Evolutionary conservation across 2,113 vertebrate genomes (phyloP).

Genomic region (Otis tarda): DNA sequence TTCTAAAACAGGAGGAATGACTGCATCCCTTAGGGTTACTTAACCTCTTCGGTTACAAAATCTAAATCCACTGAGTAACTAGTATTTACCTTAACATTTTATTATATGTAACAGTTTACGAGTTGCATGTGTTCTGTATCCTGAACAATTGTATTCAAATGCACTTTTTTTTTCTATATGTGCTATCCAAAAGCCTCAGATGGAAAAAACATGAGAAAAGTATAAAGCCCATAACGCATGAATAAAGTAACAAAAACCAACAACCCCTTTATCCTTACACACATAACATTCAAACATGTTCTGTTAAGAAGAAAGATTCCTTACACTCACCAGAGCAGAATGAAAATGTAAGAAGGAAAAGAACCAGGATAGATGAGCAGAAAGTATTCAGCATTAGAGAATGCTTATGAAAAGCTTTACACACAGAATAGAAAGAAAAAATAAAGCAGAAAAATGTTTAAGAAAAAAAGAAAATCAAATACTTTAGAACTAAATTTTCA

Average conservation of each 20-base stretch:
- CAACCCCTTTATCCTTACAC: not conserved
- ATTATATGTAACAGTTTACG: not conserved
- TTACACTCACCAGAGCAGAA: slow-evolving; percentile 71
- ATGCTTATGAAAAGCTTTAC: slow-evolving; percentile 68
- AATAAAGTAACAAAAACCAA: not conserved
- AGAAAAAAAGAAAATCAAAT: slow-evolving; percentile 7
- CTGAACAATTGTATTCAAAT: not conserved
- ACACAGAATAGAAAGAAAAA: slow-evolving; percentile 59
- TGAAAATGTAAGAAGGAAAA: slow-evolving; percentile 71
- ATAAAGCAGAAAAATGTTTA: slow-evolving; percentile 54
- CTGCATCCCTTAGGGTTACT: not conserved
- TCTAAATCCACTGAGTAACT: not conserved
- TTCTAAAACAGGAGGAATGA: not conserved
- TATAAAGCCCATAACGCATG: not conserved
- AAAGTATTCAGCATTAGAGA: slow-evolving; percentile 71
- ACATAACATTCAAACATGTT: slow-evolving; percentile 33
- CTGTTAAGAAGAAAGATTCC: slow-evolving; percentile 67
- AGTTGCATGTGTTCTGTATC: not conserved
- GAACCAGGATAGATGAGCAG: slow-evolving; percentile 67
- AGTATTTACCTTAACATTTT: not conserved
- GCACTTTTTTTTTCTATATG: not conserved
- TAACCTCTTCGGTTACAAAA: not conserved
- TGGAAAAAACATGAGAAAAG: not conserved
- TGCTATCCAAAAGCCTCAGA: not conserved
- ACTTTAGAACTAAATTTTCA: slow-evolving; percentile 16